Base-by-base conservation (phyloP, 2,888 invertebrate genomes). In the Atrina japonica region DNA sequence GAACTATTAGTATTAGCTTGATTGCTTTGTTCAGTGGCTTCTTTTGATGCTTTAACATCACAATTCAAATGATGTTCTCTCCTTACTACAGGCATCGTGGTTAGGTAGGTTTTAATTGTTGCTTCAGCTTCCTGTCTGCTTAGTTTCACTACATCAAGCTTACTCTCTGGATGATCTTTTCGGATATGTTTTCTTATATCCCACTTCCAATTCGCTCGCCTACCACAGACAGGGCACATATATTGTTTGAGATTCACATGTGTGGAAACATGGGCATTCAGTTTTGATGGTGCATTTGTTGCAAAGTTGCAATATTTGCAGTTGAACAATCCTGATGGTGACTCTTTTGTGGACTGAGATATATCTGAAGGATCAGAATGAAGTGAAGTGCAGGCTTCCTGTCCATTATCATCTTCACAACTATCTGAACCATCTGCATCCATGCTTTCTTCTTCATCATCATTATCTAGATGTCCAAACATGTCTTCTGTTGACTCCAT, bases 171-270 rank as follows among this genome's bases (percentile, higher is more conserved):
- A 63, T 88, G 89, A 35, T 83, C 85, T 58, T 79, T 80, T 40
- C 81, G 75, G 58, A 90, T 87, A 67, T 90, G 90, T 65, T 89
- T 89, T 6, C 86, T 80, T 11, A 89, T 83, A 69, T 89, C 89
- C 88, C 89, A 90, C 60, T 86, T 85, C 89, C 88, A 89, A 77
- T 89, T 89, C 53, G 88, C 86, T 30, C 90, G 70, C 35, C 85
- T 81, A 2, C 89, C 89, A 82, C 90, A 90, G 14, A 83, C 72
- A 5, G 88, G 84, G 73, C 90, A 90, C 79, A 86, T 86, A 69
- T 86, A 90, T 45, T 83, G 78, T 71, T 88, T 88, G 29, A 90
- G 74, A 65, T 89, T 88, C 56, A 83, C 83, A 63, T 90, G 90
- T 3, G 86, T 86, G 18, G 86, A 86, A 61, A 88, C 80, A 76